Base-by-base conservation (phyloP, 2,888 invertebrate genomes). In the Chymomyza procnemis region DNA sequence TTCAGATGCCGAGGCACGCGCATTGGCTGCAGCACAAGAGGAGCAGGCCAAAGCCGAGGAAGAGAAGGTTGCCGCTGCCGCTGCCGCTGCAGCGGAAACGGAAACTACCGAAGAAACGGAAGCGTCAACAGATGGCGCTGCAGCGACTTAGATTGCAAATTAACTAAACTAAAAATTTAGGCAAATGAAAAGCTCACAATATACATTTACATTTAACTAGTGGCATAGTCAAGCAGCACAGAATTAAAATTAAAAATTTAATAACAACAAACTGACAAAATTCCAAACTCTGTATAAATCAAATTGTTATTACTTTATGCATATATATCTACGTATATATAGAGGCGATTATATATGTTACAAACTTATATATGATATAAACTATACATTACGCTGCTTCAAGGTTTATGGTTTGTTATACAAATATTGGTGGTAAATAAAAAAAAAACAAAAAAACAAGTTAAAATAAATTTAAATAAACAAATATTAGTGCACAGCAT, bases 1-100 rank as follows among this genome's bases (percentile, higher is more conserved):
- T 64, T 4, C 69, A 88, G 88, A 88, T 79, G 88, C 88, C 59
- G 89, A 88, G 69, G 81, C 86, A 52, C 89, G 88, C 30, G 88
- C 89, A 46, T 67, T 84, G 73, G 79, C 80, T 64, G 87, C 89
- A 41, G 87, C 85, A 4, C 66, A 71, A 5, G 74, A 75, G 41
- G 73, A 64, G 50, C 50, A 50, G 12, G 69, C 57, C 60, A 83
- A 85, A 58, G 54, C 21, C 8, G 62, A 30, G 19, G 50, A 22
- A 8, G 71, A 18, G 1, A 50, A 50, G 56, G 71, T 66, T 2
- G 73, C 61, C n/a, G 58, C 64, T 19, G 73, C 57, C 14, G 48
- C 59, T 22, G 77, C 69, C 16, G 57, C 14, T 5, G 71, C 62
- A 18, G 66, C 61, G 52, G 72, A 81, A 73, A 63, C 74, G 63